Evolutionary conservation across 1,140 invertebrate species (phyloP), one percentile per base, ranked within the genome.

Genomic region (Thaumetopoea pityocampa): DNA sequence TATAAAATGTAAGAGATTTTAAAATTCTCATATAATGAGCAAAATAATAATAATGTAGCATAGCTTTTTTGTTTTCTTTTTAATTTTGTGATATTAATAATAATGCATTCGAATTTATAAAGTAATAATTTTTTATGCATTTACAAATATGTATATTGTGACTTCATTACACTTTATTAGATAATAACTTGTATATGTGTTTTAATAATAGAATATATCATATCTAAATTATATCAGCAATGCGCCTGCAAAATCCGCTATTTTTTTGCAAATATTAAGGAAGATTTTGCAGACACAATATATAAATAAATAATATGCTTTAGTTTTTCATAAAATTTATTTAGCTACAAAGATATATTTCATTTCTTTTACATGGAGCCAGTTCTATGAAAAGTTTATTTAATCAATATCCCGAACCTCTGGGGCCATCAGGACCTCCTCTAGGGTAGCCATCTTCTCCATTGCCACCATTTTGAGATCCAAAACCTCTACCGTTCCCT

Each of bases 321-420:
- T n/a, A n/a, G n/a, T 41, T 41, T 41, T 23, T 15, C 17, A 23
- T 8, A 32, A 22, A 23, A 15, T 30, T 41, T 41, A 41, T n/a
- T n/a, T n/a, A n/a, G n/a, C n/a, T n/a, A n/a, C n/a, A n/a, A n/a
- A n/a, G n/a, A n/a, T n/a, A n/a, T n/a, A n/a, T n/a, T n/a, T n/a
- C n/a, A n/a, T n/a, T n/a, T n/a, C n/a, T n/a, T n/a, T n/a, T n/a
- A n/a, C n/a, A n/a, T n/a, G n/a, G n/a, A n/a, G n/a, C n/a, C n/a
- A n/a, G n/a, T n/a, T n/a, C n/a, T n/a, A n/a, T n/a, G n/a, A n/a
- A n/a, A n/a, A n/a, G n/a, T n/a, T n/a, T n/a, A n/a, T n/a, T n/a
- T n/a, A n/a, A 24, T 70, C 51, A 85, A 43, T 74, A 83, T 44
- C 82, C 82, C n/a, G 78, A 74, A 6, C 82, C 79, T 38, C 76